Conservation (phyloP, 92 coral and sea anemone genomes). For the Paragorgia papillata region DNA sequence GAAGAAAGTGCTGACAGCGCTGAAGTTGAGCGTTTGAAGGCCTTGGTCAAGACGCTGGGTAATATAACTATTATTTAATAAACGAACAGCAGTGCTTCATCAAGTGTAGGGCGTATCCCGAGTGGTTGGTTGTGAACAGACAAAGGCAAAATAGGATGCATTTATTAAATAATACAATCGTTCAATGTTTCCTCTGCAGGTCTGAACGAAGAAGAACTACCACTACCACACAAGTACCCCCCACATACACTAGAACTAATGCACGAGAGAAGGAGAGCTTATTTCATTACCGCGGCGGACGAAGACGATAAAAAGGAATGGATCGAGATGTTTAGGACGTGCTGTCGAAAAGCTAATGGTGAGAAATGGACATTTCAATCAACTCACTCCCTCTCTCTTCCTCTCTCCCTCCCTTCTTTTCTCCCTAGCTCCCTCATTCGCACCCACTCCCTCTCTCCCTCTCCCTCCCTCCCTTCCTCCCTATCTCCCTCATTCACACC, state of each 20-base stretch:
- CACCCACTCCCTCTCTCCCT: too few relatives aligned
- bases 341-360: slow-evolving; percentile 69
- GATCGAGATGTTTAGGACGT: slow-evolving; percentile 73
- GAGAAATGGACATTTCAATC: not conserved
- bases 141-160: too few relatives aligned
- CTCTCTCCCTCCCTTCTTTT: too few relatives aligned
- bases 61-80: slow-evolving; percentile 10
- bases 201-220: slow-evolving; percentile 67
- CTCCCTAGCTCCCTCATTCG: too few relatives aligned
- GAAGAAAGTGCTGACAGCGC: slow-evolving; percentile 70
- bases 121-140: too few relatives aligned
- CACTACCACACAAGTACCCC: slow-evolving; percentile 72
- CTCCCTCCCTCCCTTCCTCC: too few relatives aligned
- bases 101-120: too few relatives aligned
- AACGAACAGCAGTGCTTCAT: too few relatives aligned
- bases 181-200: slow-evolving; percentile 49
- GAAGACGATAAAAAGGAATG: slow-evolving; percentile 89
- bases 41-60: slow-evolving; percentile 79
- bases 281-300: slow-evolving; percentile 76
- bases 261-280: slow-evolving; percentile 80
- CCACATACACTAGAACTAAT: slow-evolving; percentile 80
- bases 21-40: slow-evolving; percentile 67
- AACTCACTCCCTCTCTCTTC: too few relatives aligned
- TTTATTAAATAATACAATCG: not conserved
- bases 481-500: too few relatives aligned